Evolutionary conservation across 1,140 invertebrate species (phyloP), one percentile per base, ranked within the genome.

Genomic region (Notospermus geniculatus): DNA sequence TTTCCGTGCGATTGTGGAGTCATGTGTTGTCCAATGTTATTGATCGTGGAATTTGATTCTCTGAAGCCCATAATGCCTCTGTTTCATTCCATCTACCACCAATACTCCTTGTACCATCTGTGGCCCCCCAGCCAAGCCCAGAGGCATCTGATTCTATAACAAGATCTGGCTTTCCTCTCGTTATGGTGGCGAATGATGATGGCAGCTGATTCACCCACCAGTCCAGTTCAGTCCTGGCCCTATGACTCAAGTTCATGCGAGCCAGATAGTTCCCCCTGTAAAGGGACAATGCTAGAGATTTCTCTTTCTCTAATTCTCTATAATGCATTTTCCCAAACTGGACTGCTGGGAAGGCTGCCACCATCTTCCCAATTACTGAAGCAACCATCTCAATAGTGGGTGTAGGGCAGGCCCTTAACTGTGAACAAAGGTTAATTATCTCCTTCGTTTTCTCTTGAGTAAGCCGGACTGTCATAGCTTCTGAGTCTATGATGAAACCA

Each of bases 401-500:
- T 56, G 15, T 56, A 25, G 11, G 11, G 22, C 22, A 13, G 11
- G 11, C 15, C 11, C 11, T 13, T 53, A 53, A 17, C 9, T 13
- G 11, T 13, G 13, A 13, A 43, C 39, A 43, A 43, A 11, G 19
- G 11, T 43, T 19, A 13, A 43, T 41, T 13, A 69, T 57, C 53
- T 55, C 60, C 22, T 54, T 13, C 27, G 32, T 66, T 50, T 55
- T 69, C 27, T 60, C 22, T 29, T 15, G n/a, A 25, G 65, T 57
- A 30, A 69, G 39, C 9, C 41, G 57, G 17, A 69, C 58, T 23
- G 54, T 63, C 60, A 71, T 68, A 11, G n/a, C 23, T 15, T 52
- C 43, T 17, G 63, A 65, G 56, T 70, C 45, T 39, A 70, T 63
- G n/a, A 63, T 15, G 56, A 59, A 63, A 11, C 66, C 63, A 17